Evolutionary conservation across 2,888 invertebrate genomes (phyloP), one percentile per base, ranked within the genome.

Genomic region (Hemistola chrysoprasaria): DNA sequence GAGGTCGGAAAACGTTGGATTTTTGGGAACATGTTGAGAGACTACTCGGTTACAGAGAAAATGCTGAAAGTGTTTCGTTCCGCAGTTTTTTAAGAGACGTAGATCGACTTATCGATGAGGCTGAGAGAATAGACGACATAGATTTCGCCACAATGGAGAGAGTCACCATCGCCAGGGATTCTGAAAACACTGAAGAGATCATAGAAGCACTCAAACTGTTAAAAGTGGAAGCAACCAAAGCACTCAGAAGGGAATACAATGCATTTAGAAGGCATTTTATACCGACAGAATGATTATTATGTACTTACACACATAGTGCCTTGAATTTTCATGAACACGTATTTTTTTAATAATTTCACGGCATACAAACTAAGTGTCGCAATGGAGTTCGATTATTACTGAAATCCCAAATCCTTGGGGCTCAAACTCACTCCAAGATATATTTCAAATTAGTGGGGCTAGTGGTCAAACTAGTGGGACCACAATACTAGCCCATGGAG

Each of bases 101-200:
- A 25, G 78, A 83, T 37, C 59, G 60, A 25, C 57, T 89, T 35
- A 71, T 85, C 36, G 75, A 81, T 28, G 74, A 83, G 32, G 81
- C 88, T 3, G 85, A 86, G 33, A 71, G 73, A 29, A 76, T 87
- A 42, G 82, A 87, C 20, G 86, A 85, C 48, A 52, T 88, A 16
- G 89, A 88, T 62, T 83, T 83, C 43, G 79, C 79, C 3, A 72
- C 78, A 24, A 80, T 88, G 78, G 84, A 85, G 56, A 73, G 74
- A 53, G 42, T 88, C 8, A 71, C 65, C 3, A 68, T 62, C 6
- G 79, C 83, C 4, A 65, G 75, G 11, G 75, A 80, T 38, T 70
- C 78, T 0, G 75, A 76, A 59, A 73, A 78, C 47, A 75, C 68
- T 38, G 78, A 81, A 40, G 71, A 73, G 43, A 80, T 89, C 40